Evolutionary conservation across 2,113 vertebrate species (phyloP).

Genomic region (Aepyceros melampus): DNA sequence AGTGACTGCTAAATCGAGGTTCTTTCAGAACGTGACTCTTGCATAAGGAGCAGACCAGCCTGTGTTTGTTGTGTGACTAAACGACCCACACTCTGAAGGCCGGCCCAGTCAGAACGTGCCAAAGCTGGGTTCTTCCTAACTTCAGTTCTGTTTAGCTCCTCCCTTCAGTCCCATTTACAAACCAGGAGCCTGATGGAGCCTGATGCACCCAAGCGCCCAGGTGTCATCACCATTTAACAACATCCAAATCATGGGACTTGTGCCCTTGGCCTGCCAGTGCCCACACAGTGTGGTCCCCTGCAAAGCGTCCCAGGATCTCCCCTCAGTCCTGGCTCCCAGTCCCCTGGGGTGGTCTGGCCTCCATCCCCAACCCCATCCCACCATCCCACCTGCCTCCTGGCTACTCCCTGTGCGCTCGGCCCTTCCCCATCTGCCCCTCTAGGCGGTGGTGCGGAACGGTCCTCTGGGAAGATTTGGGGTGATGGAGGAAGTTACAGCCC

Average conservation of each 20-base stretch:
- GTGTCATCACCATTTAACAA: not conserved
- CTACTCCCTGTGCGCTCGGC: accelerated
- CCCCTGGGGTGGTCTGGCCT: not conserved
- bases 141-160: not conserved
- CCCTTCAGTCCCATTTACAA: not conserved
- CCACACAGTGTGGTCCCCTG: not conserved
- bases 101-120: not conserved
- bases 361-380: not conserved
- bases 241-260: too few relatives aligned
- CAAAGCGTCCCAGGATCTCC: not conserved
- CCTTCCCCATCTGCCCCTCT: accelerated
- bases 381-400: not conserved
- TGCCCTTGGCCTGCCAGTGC: not conserved
- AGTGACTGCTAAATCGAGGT: too few relatives aligned
- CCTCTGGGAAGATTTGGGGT: not conserved
- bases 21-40: not conserved
- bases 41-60: not conserved
- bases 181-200: not conserved
- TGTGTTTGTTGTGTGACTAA: not conserved
- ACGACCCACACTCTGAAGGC: not conserved
- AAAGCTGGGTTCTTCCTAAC: not conserved
- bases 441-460: not conserved
- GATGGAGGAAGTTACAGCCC: not conserved
- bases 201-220: not conserved
- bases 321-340: not conserved